phyloP scores from a whole-genome alignment of 1,140 invertebrate genomes.

The Caenorhabditis elegans region DNA sequence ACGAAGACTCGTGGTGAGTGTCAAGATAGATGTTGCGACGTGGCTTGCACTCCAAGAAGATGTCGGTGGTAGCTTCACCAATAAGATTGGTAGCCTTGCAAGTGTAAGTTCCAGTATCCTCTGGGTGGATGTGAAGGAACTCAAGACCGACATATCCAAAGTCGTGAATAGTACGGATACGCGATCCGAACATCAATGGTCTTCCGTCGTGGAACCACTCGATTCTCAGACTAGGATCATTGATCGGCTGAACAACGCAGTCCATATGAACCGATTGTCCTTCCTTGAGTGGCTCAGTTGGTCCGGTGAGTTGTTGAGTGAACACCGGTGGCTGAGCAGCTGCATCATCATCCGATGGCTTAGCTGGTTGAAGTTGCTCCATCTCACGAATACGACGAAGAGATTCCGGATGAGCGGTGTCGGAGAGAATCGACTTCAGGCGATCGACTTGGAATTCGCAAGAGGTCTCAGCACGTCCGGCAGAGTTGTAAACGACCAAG shows the following conservation, averaged over 20 bases:
- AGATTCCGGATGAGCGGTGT: slow-evolving; percentile 92
- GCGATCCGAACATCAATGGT: slow-evolving; percentile 72
- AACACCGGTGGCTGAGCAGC: slow-evolving; percentile 59
- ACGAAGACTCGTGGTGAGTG: slow-evolving; percentile 80
- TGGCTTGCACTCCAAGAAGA: slow-evolving; percentile 73
- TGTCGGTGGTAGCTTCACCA: slow-evolving; percentile 89
- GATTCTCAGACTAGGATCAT: slow-evolving; percentile 83
- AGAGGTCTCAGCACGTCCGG: slow-evolving; percentile 81
- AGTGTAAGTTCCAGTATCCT: slow-evolving; percentile 94
- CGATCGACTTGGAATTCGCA: slow-evolving; percentile 72
- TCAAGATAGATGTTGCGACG: slow-evolving; percentile 62
- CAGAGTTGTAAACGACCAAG: slow-evolving; percentile 78
- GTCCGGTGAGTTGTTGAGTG: slow-evolving; percentile 58
- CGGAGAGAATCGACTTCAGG: slow-evolving; percentile 77
- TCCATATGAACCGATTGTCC: slow-evolving; percentile 89
- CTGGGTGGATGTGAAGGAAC: slow-evolving; percentile 75
- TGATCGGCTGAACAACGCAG: slow-evolving; percentile 89
- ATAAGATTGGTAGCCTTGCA: slow-evolving; percentile 84
- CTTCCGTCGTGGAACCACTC: slow-evolving; percentile 63
- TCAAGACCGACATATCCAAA: slow-evolving; percentile 92
- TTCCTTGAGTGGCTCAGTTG: slow-evolving; percentile 70
- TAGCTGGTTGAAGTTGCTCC: slow-evolving; percentile 37
- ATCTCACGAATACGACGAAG: slow-evolving; percentile 84
- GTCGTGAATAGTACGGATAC: slow-evolving; percentile 89
- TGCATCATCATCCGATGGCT: slow-evolving; percentile 49